Percentiles rank a stretch among this genome's conserved stretches.
These are phyloP conservation scores for Copsychus sechellarum DNA, from an alignment of 2,113 vertebrate species.

Conservation along the genomic window DNA sequence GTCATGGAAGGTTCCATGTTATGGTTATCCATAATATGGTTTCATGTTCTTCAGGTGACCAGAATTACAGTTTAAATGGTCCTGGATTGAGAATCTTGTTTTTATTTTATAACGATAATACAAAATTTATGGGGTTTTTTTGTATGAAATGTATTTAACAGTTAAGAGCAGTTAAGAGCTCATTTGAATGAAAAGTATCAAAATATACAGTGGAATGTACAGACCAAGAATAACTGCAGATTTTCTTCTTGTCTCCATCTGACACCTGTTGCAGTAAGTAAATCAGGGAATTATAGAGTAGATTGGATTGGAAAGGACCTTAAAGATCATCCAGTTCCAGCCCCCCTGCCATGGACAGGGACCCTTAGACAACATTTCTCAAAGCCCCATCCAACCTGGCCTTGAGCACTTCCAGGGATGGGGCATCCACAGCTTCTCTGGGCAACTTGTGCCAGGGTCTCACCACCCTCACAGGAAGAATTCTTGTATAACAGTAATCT, in stretches of 20 bases:
- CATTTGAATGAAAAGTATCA: background rate
- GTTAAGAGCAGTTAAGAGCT: background rate
- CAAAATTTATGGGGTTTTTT: background rate
- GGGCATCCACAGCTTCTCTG: background rate
- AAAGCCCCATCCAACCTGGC: background rate
- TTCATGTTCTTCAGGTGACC: background rate
- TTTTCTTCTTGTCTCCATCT: background rate
- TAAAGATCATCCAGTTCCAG: background rate
- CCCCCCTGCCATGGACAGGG: background rate
- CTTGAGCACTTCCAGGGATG: background rate
- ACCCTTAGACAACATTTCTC: background rate
- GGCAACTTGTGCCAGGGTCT: background rate
- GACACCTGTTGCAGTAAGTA: background rate
- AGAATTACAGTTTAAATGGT: background rate
- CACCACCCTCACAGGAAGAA: background rate
- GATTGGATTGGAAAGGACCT: background rate
- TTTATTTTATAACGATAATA: background rate
- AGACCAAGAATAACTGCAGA: background rate
- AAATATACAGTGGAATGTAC: background rate
- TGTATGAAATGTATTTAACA: background rate
- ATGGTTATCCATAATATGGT: background rate
- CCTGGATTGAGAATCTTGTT: background rate
- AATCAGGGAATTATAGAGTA: background rate
- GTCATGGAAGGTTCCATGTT: fast-evolving
- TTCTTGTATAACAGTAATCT: background rate